These are phyloP conservation scores for Lutra lutra DNA, from an alignment of 2,797 vertebrate species.

Conservation along the genomic window DNA sequence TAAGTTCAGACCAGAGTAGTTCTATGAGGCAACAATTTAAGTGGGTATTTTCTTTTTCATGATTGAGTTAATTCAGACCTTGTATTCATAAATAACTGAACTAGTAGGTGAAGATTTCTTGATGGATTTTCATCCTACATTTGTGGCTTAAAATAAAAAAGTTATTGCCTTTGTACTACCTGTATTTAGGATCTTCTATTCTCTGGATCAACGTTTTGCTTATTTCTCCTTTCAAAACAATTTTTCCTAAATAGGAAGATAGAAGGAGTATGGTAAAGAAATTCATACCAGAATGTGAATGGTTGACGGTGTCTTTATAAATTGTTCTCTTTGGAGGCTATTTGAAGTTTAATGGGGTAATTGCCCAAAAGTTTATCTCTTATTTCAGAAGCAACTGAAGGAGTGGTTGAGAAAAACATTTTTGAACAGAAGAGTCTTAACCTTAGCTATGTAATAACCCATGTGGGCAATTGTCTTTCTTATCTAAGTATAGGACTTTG, in stretches of 20 bases:
- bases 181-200: not conserved
- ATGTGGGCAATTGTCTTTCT: not conserved
- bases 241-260: constrained; percentile 14
- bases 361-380: not conserved
- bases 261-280: constrained; percentile 11
- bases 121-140: not conserved
- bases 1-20: not conserved
- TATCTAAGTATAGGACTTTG: not conserved
- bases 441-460: not conserved
- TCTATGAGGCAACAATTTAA: constrained; percentile 23
- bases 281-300: not conserved
- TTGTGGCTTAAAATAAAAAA: not conserved
- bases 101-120: not conserved
- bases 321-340: not conserved
- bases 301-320: not conserved
- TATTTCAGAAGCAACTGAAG: constrained; percentile 24
- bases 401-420: not conserved
- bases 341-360: constrained; percentile 39
- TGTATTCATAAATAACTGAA: constrained; percentile 19
- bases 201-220: not conserved
- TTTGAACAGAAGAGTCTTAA: not conserved
- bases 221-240: constrained; percentile 50
- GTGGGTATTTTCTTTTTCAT: constrained; percentile 12
- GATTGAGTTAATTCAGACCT: constrained; percentile 19
- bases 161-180: not conserved